Evolutionary conservation across 2,888 invertebrate species (phyloP).

Genomic region (Mythimna pallens): DNA sequence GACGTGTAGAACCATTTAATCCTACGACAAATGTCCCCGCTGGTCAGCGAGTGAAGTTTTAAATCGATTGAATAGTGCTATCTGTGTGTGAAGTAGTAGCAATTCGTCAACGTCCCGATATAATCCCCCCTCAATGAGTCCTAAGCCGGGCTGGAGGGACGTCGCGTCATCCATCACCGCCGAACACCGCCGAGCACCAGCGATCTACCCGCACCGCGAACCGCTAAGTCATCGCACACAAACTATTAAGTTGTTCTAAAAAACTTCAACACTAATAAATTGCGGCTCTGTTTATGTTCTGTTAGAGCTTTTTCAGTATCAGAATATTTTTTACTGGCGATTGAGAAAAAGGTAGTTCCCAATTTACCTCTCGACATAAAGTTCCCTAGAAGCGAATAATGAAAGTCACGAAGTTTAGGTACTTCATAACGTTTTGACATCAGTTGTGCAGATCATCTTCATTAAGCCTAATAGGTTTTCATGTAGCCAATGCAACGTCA

Average conservation of each 20-base stretch:
- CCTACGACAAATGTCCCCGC: slow-evolving; percentile 70
- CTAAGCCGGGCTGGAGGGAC: slow-evolving; percentile 83
- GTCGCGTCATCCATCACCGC: slow-evolving; percentile 86
- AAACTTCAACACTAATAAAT: slow-evolving; percentile 62
- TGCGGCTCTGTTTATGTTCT: slow-evolving; percentile 31
- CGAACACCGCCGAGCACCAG: slow-evolving; percentile 68
- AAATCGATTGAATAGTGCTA: slow-evolving; percentile 86
- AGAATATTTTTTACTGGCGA: slow-evolving; percentile 22
- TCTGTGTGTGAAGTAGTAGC: slow-evolving; percentile 83
- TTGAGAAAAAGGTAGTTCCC: slow-evolving; percentile 36
- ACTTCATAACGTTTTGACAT: slow-evolving; percentile 7
- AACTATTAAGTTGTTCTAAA: slow-evolving; percentile 74
- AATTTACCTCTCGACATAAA: slow-evolving; percentile 33
- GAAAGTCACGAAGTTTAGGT: slow-evolving; percentile 9
- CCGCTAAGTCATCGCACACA: slow-evolving; percentile 76
- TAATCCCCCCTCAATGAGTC: slow-evolving; percentile 88
- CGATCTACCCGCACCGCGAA: slow-evolving; percentile 67
- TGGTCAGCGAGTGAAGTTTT: slow-evolving; percentile 79
- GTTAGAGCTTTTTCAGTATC: slow-evolving; percentile 24
- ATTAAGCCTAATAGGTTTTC: slow-evolving; percentile 24
- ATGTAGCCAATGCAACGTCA: slow-evolving; percentile 11
- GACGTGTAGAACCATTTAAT: slow-evolving; percentile 66
- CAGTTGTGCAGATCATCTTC: slow-evolving; percentile 19
- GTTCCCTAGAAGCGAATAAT: slow-evolving; percentile 8
- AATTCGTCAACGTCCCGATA: slow-evolving; percentile 88